phyloP scores from a whole-genome alignment of 2,113 vertebrate species.

The Tapirus terrestris region DNA sequence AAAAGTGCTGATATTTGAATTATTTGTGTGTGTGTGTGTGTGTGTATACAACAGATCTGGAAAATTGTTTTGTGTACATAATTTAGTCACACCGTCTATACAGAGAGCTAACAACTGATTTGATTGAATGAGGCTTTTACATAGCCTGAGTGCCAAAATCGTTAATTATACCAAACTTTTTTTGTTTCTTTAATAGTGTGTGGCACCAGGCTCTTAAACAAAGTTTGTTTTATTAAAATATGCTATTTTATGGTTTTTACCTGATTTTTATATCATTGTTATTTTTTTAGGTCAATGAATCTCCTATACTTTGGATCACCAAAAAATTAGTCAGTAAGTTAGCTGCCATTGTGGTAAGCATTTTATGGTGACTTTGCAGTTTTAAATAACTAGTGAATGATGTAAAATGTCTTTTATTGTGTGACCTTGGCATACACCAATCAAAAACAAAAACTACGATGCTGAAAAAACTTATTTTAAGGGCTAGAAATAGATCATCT shows the following conservation, averaged over 20 bases:
- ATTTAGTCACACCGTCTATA: not conserved
- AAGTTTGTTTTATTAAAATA: not conserved
- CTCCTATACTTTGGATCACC: not conserved
- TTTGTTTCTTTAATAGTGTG: not conserved
- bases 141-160: not conserved
- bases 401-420: not conserved
- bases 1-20: not conserved
- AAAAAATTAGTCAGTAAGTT: not conserved
- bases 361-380: not conserved
- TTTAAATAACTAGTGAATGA: not conserved
- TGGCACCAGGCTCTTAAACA: not conserved
- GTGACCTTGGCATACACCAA: not conserved
- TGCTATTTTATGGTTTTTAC: not conserved
- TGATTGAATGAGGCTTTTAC: not conserved
- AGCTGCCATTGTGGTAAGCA: not conserved
- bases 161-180: not conserved
- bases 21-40: not conserved
- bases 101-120: not conserved
- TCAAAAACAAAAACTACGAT: not conserved
- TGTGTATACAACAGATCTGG: not conserved
- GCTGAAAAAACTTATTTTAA: not conserved
- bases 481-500: not conserved
- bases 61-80: not conserved
- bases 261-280: not conserved
- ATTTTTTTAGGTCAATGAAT: not conserved